These are phyloP conservation scores for Drosophila lutescens DNA, from an alignment of 2,888 invertebrate genomes.

Conservation along the genomic window DNA sequence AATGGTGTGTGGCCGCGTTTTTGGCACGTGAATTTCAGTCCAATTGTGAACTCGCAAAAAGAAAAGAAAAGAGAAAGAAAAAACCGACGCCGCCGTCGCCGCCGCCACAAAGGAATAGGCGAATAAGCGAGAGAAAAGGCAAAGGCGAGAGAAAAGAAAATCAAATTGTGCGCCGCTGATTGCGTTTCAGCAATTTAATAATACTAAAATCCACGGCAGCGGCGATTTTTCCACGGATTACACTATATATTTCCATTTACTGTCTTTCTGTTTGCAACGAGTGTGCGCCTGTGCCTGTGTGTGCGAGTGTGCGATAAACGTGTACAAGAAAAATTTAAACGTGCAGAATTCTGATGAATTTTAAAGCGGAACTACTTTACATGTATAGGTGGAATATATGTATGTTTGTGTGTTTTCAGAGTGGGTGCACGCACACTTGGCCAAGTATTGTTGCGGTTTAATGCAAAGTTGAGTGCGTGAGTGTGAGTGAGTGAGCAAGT, in stretches of 20 bases:
- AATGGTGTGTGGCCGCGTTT: constrained; percentile 67
- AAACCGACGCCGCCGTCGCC: constrained; percentile 59
- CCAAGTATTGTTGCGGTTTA: constrained; percentile 39
- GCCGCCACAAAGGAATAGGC: constrained; percentile 62
- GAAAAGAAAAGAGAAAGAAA: constrained; percentile 10
- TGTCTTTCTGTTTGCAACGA: constrained; percentile 58
- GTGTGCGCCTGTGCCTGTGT: constrained; percentile 26
- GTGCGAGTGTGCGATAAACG: constrained; percentile 66
- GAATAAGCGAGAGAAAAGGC: constrained; percentile 56
- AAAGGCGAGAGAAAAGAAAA: constrained; percentile 36
- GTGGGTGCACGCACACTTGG: constrained; percentile 36
- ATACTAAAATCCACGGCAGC: constrained; percentile 25
- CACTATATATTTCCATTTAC: constrained; percentile 26
- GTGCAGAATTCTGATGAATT: constrained; percentile 72
- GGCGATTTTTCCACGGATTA: constrained; percentile 42
- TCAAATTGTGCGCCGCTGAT: constrained; percentile 60
- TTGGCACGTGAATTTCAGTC: constrained; percentile 68
- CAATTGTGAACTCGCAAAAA: constrained; percentile 72
- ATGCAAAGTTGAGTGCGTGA: constrained; percentile 34
- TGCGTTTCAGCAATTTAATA: constrained; percentile 49
- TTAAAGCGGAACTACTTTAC: constrained; percentile 64
- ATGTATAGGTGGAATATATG: constrained; percentile 19
- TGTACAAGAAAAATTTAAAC: constrained; percentile 73
- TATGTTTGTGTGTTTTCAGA: constrained; percentile 7
- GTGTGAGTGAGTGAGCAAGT: constrained; percentile 36